Evolutionary conservation across 2,113 vertebrate genomes (phyloP).

Genomic region (Xerus inauris): DNA sequence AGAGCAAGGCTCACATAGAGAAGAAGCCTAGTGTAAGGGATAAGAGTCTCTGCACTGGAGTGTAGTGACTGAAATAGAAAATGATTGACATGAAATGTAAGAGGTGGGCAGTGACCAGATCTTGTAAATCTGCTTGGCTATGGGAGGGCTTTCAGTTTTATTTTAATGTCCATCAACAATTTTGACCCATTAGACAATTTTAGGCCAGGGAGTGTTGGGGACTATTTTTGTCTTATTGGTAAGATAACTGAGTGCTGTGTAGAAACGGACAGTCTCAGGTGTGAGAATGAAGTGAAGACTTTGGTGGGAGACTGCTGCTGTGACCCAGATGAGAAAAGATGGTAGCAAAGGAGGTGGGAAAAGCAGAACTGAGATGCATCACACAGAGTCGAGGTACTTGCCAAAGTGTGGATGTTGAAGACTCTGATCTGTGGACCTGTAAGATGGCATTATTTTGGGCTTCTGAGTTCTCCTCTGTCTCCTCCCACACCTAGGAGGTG

Average conservation of each 20-base stretch:
- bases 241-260: background rate
- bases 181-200: background rate
- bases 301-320: background rate
- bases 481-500: background rate
- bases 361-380: background rate
- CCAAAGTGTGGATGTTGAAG: background rate
- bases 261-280: background rate
- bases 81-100: background rate
- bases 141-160: background rate
- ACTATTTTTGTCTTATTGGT: background rate
- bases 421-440: background rate
- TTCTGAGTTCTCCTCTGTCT: background rate
- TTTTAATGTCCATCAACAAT: background rate
- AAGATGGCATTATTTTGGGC: background rate
- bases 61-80: background rate
- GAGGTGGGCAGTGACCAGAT: background rate
- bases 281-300: background rate
- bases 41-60: background rate
- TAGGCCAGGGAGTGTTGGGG: background rate
- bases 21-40: background rate
- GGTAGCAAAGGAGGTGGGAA: accelerated
- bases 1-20: background rate
- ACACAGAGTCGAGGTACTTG: background rate
- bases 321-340: too few species aligned
- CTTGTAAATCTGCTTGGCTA: background rate